Percentiles rank a stretch among this genome's conserved stretches.
These are phyloP conservation scores for Cotesia glomerata DNA, from an alignment of 1,140 invertebrate species.

Conservation along the genomic window DNA sequence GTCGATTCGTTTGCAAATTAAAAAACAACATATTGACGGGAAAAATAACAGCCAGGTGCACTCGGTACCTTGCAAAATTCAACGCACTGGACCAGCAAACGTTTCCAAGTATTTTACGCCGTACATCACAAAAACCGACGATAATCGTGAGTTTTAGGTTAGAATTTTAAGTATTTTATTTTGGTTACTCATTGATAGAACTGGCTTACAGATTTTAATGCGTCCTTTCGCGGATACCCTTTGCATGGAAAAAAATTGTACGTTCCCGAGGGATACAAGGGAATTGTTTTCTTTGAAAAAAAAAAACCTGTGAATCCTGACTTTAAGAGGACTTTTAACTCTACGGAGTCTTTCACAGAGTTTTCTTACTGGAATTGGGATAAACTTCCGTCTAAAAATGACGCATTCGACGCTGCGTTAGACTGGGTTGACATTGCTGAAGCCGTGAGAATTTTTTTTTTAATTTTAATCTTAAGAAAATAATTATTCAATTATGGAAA, in stretches of 20 bases:
- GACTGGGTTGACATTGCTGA: constrained; percentile 81
- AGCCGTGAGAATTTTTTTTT: constrained; percentile 65
- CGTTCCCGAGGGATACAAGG: constrained; percentile 71
- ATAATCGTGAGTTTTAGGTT: constrained; percentile 49
- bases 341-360: constrained; percentile 68
- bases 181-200: constrained; percentile 9
- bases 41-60: constrained; percentile 64
- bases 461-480: background rate
- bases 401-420: constrained; percentile 70
- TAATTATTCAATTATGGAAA: constrained; percentile 6
- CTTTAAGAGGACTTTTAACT: constrained; percentile 69
- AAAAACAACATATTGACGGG: constrained; percentile 55
- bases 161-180: constrained; percentile 17
- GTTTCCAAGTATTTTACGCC: constrained; percentile 74
- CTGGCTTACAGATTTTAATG: constrained; percentile 57
- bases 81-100: constrained; percentile 72
- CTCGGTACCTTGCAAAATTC: constrained; percentile 77
- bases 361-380: constrained; percentile 84
- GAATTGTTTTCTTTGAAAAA: constrained; percentile 71
- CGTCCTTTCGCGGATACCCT: constrained; percentile 72
- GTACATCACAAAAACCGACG: constrained; percentile 63
- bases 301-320: constrained; percentile 67
- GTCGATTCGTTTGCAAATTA: constrained; percentile 64
- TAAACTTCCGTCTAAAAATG: constrained; percentile 73
- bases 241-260: constrained; percentile 69